Percentiles rank a stretch among this genome's conserved stretches.
Conservation (phyloP, 2,888 invertebrate species). For the Tinea semifulvella region DNA sequence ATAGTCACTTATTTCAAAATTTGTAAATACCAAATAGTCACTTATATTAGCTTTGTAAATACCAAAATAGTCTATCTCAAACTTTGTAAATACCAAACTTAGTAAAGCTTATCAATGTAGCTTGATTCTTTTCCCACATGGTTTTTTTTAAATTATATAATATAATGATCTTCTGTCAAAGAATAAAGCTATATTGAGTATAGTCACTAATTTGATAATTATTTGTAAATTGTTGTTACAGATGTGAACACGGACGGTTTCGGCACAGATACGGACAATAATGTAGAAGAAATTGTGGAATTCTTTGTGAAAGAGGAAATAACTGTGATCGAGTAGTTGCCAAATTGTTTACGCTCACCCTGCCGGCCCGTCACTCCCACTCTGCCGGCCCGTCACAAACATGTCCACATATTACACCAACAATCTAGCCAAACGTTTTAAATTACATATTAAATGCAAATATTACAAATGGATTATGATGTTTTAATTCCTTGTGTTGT, state of each 20-base stretch:
- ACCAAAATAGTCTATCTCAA: no score
- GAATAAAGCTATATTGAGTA: no score
- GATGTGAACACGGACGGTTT: constrained; percentile 95
- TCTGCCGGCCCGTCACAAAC: constrained; percentile 15
- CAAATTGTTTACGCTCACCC: constrained; percentile 20
- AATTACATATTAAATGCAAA: constrained; percentile 46
- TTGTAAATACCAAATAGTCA: no score
- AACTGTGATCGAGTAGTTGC: constrained; percentile 77
- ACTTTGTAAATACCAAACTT: no score
- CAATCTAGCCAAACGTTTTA: not conserved
- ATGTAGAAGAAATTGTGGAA: constrained; percentile 96
- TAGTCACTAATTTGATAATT: no score
- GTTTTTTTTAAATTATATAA: no score
- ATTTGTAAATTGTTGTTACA: constrained; percentile 63
- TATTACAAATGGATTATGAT: constrained; percentile 47
- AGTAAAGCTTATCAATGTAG: no score
- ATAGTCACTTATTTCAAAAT: no score
- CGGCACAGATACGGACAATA: constrained; percentile 84
- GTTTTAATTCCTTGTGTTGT: constrained; percentile 47
- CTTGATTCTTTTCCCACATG: no score
- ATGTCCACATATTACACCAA: no score
- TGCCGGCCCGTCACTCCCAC: constrained; percentile 22
- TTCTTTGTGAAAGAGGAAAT: constrained; percentile 98
- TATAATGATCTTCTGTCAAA: no score
- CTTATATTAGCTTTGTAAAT: no score